Evolutionary conservation across 1,140 invertebrate genomes (phyloP).

Genomic region (Aphelenchoides avenae): DNA sequence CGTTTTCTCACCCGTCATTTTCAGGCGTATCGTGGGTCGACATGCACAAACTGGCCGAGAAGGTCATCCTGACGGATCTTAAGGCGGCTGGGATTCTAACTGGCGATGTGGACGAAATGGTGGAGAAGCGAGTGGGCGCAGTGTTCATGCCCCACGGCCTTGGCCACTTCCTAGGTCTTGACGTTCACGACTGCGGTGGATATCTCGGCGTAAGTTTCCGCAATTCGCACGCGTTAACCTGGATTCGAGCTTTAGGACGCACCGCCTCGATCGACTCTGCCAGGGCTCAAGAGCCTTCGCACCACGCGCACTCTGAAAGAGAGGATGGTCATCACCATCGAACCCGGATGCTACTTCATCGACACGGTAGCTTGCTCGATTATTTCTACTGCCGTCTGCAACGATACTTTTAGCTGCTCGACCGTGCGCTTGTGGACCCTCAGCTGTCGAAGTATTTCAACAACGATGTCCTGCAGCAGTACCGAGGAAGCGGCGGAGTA

Average conservation of each 20-base stretch:
- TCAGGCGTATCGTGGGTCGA: conserved; percentile 69
- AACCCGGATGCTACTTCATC: conserved; percentile 94
- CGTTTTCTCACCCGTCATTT: background rate
- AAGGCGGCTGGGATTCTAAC: conserved; percentile 72
- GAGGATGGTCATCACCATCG: conserved; percentile 89
- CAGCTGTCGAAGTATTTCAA: conserved; percentile 71
- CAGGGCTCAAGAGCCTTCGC: conserved; percentile 73
- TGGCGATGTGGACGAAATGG: conserved; percentile 82
- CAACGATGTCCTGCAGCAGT: conserved; percentile 69
- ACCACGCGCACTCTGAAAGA: conserved; percentile 74
- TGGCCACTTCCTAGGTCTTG: conserved; percentile 77
- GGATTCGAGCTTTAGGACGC: conserved; percentile 43
- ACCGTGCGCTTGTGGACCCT: conserved; percentile 63
- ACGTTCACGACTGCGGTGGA: conserved; percentile 95
- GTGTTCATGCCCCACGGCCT: conserved; percentile 94
- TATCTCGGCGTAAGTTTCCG: conserved; percentile 64
- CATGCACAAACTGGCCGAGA: conserved; percentile 84
- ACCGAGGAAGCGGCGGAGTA: conserved; percentile 78
- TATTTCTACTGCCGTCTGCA: conserved; percentile 12
- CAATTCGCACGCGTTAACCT: background rate
- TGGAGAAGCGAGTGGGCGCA: conserved; percentile 71
- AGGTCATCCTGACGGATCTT: conserved; percentile 72
- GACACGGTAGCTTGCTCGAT: conserved; percentile 60
- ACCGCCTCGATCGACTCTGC: conserved; percentile 63
- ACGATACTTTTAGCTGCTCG: conserved; percentile 60